phyloP scores from a whole-genome alignment of 1,140 invertebrate species.

The Drosophila ambigua region DNA sequence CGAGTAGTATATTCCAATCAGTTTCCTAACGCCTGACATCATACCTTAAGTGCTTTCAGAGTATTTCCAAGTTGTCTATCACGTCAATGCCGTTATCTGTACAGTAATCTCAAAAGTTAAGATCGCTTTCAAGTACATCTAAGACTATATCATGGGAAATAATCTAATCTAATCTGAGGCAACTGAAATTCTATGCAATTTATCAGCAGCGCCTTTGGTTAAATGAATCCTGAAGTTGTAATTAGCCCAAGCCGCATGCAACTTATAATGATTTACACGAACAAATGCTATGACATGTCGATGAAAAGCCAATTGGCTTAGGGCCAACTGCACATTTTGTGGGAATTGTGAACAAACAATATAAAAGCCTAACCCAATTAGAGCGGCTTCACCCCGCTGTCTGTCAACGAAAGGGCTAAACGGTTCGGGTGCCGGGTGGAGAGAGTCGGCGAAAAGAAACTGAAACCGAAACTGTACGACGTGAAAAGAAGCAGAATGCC shows the following conservation, averaged over 20 bases:
- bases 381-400: neutral
- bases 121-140: neutral
- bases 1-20: no score
- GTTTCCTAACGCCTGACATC: constrained; percentile 17
- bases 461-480: constrained; percentile 21
- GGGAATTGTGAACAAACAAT: constrained; percentile 17
- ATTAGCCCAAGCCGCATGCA: constrained; percentile 3
- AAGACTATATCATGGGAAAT: constrained; percentile 7
- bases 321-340: constrained; percentile 30
- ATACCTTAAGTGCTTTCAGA: neutral
- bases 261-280: constrained; percentile 20
- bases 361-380: neutral
- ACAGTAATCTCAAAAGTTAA: constrained; percentile 13
- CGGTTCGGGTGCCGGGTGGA: constrained; percentile 12
- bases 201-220: no score
- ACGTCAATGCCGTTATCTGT: constrained; percentile 33
- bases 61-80: neutral
- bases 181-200: no score
- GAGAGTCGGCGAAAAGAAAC: constrained; percentile 31
- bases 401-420: constrained; percentile 18
- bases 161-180: constrained; percentile 14
- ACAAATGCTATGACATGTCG: constrained; percentile 35
- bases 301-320: constrained; percentile 63
- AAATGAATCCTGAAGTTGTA: neutral
- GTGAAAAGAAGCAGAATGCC: constrained; percentile 29